These are phyloP conservation scores for Astropecten irregularis DNA, from an alignment of 53 echinoderm and acorn worm genomes.

Conservation along the genomic window DNA sequence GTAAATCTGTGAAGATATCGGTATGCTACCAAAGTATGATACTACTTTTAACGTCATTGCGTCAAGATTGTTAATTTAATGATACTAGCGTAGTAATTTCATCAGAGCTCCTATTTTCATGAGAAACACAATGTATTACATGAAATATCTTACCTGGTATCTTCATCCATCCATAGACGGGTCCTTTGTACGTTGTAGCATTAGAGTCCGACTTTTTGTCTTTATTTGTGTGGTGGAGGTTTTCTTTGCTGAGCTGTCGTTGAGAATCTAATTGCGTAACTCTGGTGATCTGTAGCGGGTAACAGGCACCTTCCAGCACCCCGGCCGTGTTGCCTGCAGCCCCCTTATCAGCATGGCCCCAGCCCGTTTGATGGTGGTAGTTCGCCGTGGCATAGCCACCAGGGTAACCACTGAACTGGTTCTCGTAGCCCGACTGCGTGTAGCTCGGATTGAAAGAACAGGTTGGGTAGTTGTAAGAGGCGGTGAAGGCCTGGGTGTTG, in stretches of 20 bases:
- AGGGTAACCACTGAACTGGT: slow-evolving; percentile 71
- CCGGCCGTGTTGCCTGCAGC: background rate
- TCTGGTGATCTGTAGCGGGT: slow-evolving; percentile 42
- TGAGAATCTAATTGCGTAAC: slow-evolving; percentile 62
- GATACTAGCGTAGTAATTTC: no score
- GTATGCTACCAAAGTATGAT: no score
- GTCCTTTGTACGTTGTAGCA: slow-evolving; percentile 82
- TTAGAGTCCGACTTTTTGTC: slow-evolving; percentile 54
- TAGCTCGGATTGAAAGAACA: slow-evolving; percentile 76
- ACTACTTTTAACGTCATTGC: no score
- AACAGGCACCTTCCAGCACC: slow-evolving; percentile 55
- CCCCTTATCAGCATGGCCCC: slow-evolving; percentile 67
- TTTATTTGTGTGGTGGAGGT: slow-evolving; percentile 12
- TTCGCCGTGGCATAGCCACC: slow-evolving; percentile 65
- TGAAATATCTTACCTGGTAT: slow-evolving; percentile 95
- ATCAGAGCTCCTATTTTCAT: no score
- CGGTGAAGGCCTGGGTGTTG: slow-evolving; percentile 50
- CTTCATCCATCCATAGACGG: slow-evolving; percentile 99
- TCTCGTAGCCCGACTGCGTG: slow-evolving; percentile 63
- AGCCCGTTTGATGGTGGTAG: slow-evolving; percentile 64
- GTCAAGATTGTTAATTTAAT: no score
- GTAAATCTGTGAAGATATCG: no score
- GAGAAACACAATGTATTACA: no score
- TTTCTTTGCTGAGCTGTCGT: slow-evolving; percentile 36
- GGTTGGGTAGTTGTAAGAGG: slow-evolving; percentile 65